Evolutionary conservation across 1,140 invertebrate genomes (phyloP).

Genomic region (Drosophila kikkawai): DNA sequence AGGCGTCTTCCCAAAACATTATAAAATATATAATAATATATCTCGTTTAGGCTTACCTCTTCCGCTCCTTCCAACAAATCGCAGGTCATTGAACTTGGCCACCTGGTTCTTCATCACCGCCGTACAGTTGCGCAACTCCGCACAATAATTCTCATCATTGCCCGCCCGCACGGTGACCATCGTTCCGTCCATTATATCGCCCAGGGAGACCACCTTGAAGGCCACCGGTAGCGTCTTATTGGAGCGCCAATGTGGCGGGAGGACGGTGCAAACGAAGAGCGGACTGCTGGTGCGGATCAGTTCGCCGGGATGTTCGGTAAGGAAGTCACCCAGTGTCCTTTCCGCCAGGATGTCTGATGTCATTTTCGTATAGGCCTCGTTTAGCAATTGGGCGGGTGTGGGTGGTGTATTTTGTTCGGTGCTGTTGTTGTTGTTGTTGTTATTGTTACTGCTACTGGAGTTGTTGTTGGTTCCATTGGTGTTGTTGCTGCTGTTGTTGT

Average conservation of each 20-base stretch:
- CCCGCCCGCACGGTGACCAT: slow-evolving; percentile 97
- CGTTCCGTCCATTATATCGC: slow-evolving; percentile 97
- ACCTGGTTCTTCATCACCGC: slow-evolving; percentile 99
- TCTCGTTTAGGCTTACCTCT: slow-evolving; percentile 89
- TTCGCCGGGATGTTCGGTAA: slow-evolving; percentile 96
- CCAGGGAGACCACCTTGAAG: slow-evolving; percentile 95
- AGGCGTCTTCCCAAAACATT: neutral
- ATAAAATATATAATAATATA: neutral
- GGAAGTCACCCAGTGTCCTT: slow-evolving; percentile 94
- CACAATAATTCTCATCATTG: slow-evolving; percentile 98
- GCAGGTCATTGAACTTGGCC: slow-evolving; percentile 98
- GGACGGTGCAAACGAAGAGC: slow-evolving; percentile 95
- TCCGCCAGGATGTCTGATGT: slow-evolving; percentile 94
- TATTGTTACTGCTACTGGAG: slow-evolving; percentile 64
- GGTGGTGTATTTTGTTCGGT: slow-evolving; percentile 86
- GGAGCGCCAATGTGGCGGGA: slow-evolving; percentile 98
- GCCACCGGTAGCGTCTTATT: slow-evolving; percentile 98
- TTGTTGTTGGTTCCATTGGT: slow-evolving; percentile 61
- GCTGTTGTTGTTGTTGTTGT: slow-evolving; percentile 84
- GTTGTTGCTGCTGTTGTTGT: slow-evolving; percentile 55
- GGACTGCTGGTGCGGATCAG: slow-evolving; percentile 96
- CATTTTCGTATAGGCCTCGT: slow-evolving; percentile 95
- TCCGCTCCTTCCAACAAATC: slow-evolving; percentile 98
- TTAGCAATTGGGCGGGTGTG: slow-evolving; percentile 88
- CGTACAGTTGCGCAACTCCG: slow-evolving; percentile 96